A percentile compares a stretch with the other conserved stretches of the same genome.
Conservation (phyloP, 2,888 invertebrate species). For the Dyspetes luteomarginatus region DNA sequence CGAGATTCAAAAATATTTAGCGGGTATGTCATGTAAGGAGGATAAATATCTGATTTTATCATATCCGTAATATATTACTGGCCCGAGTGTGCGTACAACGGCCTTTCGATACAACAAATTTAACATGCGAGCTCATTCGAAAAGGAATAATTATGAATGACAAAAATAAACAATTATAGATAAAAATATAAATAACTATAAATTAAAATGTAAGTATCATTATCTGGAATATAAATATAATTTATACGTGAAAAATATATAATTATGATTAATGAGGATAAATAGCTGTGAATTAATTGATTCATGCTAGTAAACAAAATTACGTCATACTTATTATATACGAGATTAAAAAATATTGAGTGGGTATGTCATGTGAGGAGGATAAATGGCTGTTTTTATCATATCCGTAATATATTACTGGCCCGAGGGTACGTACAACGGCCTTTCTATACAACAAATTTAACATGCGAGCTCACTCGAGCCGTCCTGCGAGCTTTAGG, state of each 20-base stretch:
- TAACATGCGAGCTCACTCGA: conserved; percentile 41
- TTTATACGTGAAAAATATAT: neutral
- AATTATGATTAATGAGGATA: too few relatives aligned
- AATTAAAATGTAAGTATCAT: neutral
- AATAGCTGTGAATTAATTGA: too few relatives aligned
- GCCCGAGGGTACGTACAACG: conserved; percentile 24
- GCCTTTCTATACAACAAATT: conserved; percentile 54
- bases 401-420: too few relatives aligned
- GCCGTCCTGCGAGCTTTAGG: conserved; percentile 51
- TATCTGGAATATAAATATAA: too few relatives aligned
- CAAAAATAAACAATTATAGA: neutral
- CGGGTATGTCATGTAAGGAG: conserved; percentile 4
- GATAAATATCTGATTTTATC: conserved; percentile 17
- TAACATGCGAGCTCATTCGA: conserved; percentile 26
- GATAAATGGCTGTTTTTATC: too few relatives aligned
- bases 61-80: conserved; percentile 30
- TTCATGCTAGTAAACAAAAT: too few relatives aligned
- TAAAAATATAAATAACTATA: neutral
- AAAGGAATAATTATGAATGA: neutral
- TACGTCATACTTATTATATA: too few relatives aligned
- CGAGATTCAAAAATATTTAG: conserved; percentile 2
- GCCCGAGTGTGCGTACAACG: conserved; percentile 24
- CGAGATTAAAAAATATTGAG: too few relatives aligned
- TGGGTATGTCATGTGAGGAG: too few relatives aligned
- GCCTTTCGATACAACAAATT: conserved; percentile 54